Evolutionary conservation across 1,140 invertebrate species (phyloP).

Genomic region (Eueides isabella): DNA sequence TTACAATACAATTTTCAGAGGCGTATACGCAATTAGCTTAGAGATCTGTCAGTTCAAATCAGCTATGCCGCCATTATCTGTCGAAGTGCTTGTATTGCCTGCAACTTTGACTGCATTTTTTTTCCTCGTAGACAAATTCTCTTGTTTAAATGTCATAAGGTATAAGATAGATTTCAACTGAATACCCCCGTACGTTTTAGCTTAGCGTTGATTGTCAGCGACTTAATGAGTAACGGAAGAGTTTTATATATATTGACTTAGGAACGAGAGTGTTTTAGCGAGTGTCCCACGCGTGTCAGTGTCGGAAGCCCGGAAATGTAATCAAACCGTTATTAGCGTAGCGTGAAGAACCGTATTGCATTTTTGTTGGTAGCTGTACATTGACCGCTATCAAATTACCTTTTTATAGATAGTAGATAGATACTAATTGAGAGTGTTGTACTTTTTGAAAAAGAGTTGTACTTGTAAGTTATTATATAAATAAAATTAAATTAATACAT

Average conservation of each 20-base stretch:
- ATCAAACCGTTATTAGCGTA: constrained; percentile 48
- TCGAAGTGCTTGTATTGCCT: constrained; percentile 15
- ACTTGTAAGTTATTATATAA: too few relatives aligned
- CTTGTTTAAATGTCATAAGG: too few relatives aligned
- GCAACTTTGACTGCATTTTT: too few relatives aligned
- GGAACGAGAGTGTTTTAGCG: background rate
- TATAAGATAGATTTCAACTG: too few relatives aligned
- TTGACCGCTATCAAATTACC: constrained; percentile 31
- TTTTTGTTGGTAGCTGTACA: constrained; percentile 48
- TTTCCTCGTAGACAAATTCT: too few relatives aligned
- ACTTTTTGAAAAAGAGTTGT: too few relatives aligned
- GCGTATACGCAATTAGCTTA: constrained; percentile 8
- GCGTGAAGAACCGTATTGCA: constrained; percentile 50
- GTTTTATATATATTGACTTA: background rate
- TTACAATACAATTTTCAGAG: constrained; percentile 17
- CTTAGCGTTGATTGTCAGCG: too few relatives aligned
- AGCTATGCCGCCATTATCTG: constrained; percentile 3
- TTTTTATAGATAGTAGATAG: background rate
- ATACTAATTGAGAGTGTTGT: background rate
- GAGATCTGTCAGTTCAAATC: constrained; percentile 29
- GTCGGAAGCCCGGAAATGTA: constrained; percentile 41
- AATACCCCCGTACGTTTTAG: too few relatives aligned
- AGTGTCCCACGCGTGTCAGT: constrained; percentile 39
- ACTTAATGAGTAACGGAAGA: too few relatives aligned
- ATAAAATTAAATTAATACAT: too few relatives aligned